Conservation (phyloP, 2,888 invertebrate species). For the Antheraea assamensis region DNA sequence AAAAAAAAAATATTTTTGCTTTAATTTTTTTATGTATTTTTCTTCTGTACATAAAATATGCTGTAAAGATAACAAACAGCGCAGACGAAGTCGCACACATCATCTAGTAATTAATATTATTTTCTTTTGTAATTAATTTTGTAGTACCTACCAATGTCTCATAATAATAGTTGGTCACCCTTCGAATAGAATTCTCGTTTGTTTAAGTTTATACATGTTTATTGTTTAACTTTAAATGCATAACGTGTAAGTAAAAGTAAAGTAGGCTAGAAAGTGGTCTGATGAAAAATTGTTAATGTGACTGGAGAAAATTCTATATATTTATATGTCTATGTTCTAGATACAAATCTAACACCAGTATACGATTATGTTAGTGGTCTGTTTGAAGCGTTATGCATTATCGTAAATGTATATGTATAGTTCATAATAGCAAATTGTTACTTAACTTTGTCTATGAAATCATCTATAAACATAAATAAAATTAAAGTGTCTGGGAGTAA, state of each 20-base stretch:
- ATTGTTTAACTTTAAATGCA: background rate
- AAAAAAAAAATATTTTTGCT: too few relatives aligned
- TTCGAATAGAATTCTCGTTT: too few relatives aligned
- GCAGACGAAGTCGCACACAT: too few relatives aligned
- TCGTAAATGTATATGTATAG: background rate
- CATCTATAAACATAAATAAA: background rate
- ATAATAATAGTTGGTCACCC: too few relatives aligned
- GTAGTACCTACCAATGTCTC: too few relatives aligned
- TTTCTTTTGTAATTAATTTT: too few relatives aligned
- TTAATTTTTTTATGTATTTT: too few relatives aligned
- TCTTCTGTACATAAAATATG: too few relatives aligned
- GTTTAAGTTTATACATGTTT: too few relatives aligned
- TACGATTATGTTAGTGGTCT: background rate
- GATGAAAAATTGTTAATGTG: slow-evolving; percentile 11
- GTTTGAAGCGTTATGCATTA: background rate
- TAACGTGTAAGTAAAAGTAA: slow-evolving; percentile 14
- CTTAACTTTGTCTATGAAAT: background rate
- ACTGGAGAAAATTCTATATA: slow-evolving; percentile 19
- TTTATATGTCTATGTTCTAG: slow-evolving; percentile 1
- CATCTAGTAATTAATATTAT: too few relatives aligned
- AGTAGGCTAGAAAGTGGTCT: slow-evolving; percentile 20
- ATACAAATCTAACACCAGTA: background rate
- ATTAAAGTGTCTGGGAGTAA: background rate
- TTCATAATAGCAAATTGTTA: background rate
- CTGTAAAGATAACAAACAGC: too few relatives aligned